Conservation (phyloP, 2,797 vertebrate species). For the Brachymystax lenok region DNA sequence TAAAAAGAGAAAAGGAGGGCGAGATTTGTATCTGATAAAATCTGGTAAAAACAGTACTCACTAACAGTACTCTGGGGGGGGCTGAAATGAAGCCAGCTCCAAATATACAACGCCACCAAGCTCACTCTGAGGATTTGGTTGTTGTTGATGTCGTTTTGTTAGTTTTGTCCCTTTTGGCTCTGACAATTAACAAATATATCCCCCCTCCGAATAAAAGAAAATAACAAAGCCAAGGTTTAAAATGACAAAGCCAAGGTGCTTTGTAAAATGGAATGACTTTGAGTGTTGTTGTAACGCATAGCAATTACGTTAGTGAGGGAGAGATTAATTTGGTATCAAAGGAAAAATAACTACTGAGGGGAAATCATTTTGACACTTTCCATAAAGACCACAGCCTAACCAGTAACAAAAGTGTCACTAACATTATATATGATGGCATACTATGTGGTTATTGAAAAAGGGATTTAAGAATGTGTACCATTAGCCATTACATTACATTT, state of each 20-base stretch:
- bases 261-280: background rate
- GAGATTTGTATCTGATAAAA: background rate
- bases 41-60: constrained; percentile 8
- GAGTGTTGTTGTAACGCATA: background rate
- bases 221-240: background rate
- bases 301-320: background rate
- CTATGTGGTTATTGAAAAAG: background rate
- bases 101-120: background rate
- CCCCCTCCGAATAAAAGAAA: background rate
- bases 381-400: background rate
- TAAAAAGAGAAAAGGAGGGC: constrained; percentile 47
- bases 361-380: constrained; percentile 1
- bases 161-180: background rate
- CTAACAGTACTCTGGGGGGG: constrained; percentile 35
- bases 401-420: background rate
- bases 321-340: background rate
- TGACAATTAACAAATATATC: constrained; percentile 2
- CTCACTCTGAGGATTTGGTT: background rate
- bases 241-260: background rate
- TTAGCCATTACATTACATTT: too few species aligned
- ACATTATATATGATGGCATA: background rate
- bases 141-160: background rate
- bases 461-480: too few species aligned
- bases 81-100: constrained; percentile 29
- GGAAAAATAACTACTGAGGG: background rate